A percentile compares a stretch with the other conserved stretches of the same genome.
phyloP scores from a whole-genome alignment of 2,888 invertebrate genomes.

The Lochmaea capreae region DNA sequence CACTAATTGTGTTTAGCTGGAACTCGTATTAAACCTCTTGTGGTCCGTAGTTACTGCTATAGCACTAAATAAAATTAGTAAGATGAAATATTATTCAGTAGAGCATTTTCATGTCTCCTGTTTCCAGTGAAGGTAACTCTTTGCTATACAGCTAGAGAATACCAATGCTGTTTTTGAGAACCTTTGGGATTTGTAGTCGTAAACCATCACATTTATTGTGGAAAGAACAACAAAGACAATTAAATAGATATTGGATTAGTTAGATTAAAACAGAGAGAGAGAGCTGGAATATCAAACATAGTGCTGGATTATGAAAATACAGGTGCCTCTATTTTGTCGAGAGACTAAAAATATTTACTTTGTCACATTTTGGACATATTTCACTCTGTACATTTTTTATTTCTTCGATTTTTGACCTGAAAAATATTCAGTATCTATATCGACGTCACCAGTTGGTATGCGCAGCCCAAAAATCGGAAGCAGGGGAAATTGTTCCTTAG shows the following conservation, averaged over 20 bases:
- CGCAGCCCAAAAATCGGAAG: too few relatives aligned
- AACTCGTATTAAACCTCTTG: slow-evolving; percentile 1
- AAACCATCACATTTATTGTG: not conserved
- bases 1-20: not conserved
- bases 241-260: slow-evolving; percentile 8
- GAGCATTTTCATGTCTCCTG: slow-evolving; percentile 8
- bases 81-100: slow-evolving; percentile 16
- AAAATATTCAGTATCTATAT: too few relatives aligned
- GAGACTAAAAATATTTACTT: too few relatives aligned
- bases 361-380: too few relatives aligned
- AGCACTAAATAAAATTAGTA: slow-evolving; percentile 10
- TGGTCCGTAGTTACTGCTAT: not conserved
- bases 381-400: too few relatives aligned
- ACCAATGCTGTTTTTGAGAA: not conserved
- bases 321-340: too few relatives aligned
- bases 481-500: too few relatives aligned
- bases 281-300: not conserved
- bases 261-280: not conserved
- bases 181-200: not conserved
- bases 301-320: too few relatives aligned
- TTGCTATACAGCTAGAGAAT: not conserved
- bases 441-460: too few relatives aligned
- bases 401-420: too few relatives aligned
- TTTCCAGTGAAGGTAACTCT: slow-evolving; percentile 3
- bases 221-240: not conserved